Evolutionary conservation across 1,140 invertebrate species (phyloP), one percentile per base, ranked within the genome.

Genomic region (Globodera rostochiensis): DNA sequence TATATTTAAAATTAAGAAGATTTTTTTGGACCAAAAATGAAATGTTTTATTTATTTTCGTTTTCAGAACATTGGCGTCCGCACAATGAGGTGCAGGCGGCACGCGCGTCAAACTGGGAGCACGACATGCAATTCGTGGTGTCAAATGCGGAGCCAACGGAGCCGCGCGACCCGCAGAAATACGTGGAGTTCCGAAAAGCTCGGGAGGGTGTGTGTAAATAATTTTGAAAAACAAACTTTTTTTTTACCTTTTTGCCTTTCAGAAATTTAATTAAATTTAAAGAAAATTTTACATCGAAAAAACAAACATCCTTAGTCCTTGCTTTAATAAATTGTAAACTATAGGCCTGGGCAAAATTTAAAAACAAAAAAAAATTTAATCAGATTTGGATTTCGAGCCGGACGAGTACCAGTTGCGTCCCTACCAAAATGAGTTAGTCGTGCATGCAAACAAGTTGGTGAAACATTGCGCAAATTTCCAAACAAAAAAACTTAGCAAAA

Each of bases 401-500:
- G 73, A 47, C 19, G 53, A 49, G 8, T 83, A 83, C 73, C 21
- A 77, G 19, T 49, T 83, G 45, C 82, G 82, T 13, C 64, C 74
- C 7, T 88, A 88, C 74, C 87, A 88, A 73, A 78, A 84, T 49
- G 87, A 88, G 67, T 69, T 88, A 7, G 83, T 82, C 8, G 69
- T 77, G 36, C 57, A 74, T 25, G 87, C 88, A 11, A 80, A 89
- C n/a, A 76, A 69, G 77, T 78, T 11, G 36, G 47, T 21, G 6
- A 21, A 47, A 49, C 71, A 69, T 46, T 11, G 6, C 69, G 36
- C 25, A 21, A 45, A 64, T 15, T 15, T 13, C 1, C 9, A 60
- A 19, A 60, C 3, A 19, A 19, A 19, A 19, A 25, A 25, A 25
- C 25, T 45, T 13, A 78, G 73, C 21, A 88, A 88, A 4, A 79